Percentiles rank a stretch among this genome's conserved stretches.
Evolutionary conservation across 2,113 vertebrate genomes (phyloP).

Genomic region (Gadus macrocephalus): DNA sequence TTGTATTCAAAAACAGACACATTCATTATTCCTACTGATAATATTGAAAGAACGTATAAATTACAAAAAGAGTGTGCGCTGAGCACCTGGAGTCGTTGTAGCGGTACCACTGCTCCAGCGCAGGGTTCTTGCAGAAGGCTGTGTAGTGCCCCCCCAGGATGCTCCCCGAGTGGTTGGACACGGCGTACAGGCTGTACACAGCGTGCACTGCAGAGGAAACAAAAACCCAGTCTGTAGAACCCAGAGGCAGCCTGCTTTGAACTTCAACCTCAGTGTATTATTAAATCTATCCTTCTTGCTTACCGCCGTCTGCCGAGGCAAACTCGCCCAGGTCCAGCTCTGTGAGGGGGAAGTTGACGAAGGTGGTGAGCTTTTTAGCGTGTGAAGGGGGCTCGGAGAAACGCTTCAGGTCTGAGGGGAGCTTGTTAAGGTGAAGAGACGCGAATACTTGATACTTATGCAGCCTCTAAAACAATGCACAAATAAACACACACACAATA

Average conservation of each 20-base stretch:
- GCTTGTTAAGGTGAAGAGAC: constrained; percentile 70
- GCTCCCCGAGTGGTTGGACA: constrained; percentile 95
- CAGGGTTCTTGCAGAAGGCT: constrained; percentile 87
- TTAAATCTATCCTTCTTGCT: constrained; percentile 47
- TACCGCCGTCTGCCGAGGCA: constrained; percentile 82
- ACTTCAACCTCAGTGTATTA: no score
- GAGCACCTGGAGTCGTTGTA: constrained; percentile 93
- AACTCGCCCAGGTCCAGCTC: constrained; percentile 93
- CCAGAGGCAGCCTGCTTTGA: no score
- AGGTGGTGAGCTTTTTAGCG: constrained; percentile 90
- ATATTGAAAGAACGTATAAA: no score
- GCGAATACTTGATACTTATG: no score
- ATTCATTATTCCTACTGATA: no score
- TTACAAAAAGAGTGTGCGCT: no score
- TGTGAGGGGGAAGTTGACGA: constrained; percentile 89
- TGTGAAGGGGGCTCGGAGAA: constrained; percentile 89
- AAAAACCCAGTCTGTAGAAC: no score
- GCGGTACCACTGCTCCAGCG: constrained; percentile 87
- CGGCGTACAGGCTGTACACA: constrained; percentile 89
- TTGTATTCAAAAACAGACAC: no score
- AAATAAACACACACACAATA: no score
- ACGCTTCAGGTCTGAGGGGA: constrained; percentile 85
- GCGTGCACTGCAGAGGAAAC: constrained; percentile 72
- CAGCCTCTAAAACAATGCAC: no score
- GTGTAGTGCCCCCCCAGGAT: constrained; percentile 95